Percentiles rank a stretch among this genome's conserved stretches.
Conservation (phyloP, 2,888 invertebrate species). For the Macaria notata region DNA sequence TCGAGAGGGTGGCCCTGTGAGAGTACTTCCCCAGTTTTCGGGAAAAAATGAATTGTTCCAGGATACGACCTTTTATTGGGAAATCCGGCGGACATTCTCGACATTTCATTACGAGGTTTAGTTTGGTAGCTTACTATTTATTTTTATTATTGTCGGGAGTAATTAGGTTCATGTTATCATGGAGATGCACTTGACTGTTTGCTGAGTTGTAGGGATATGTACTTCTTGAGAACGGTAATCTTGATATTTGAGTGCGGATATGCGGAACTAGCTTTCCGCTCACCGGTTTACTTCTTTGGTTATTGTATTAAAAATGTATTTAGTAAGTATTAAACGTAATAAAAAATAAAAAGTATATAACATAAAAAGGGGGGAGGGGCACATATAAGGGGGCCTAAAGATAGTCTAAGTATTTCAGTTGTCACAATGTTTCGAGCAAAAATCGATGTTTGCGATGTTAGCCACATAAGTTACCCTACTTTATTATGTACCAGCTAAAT, state of each 20-base stretch:
- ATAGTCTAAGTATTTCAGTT: too few species aligned
- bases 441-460: too few species aligned
- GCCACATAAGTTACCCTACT: too few species aligned
- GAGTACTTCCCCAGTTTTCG: constrained; percentile 46
- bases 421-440: too few species aligned
- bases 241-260: not conserved
- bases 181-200: constrained; percentile 11
- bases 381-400: too few species aligned
- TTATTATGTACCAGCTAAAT: too few species aligned
- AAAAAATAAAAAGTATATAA: too few species aligned
- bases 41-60: constrained; percentile 58
- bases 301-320: not conserved
- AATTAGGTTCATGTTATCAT: constrained; percentile 30
- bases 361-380: too few species aligned
- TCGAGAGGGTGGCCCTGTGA: constrained; percentile 28
- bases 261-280: not conserved
- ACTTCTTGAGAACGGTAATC: constrained; percentile 1
- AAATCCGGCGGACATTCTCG: constrained; percentile 46
- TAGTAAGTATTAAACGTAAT: not conserved
- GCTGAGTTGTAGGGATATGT: constrained; percentile 1
- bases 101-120: constrained; percentile 49
- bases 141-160: constrained; percentile 26
- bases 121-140: constrained; percentile 35
- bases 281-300: too few species aligned
- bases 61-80: constrained; percentile 49